Conservation (phyloP, 2,888 invertebrate species). For the Tuta absoluta region DNA sequence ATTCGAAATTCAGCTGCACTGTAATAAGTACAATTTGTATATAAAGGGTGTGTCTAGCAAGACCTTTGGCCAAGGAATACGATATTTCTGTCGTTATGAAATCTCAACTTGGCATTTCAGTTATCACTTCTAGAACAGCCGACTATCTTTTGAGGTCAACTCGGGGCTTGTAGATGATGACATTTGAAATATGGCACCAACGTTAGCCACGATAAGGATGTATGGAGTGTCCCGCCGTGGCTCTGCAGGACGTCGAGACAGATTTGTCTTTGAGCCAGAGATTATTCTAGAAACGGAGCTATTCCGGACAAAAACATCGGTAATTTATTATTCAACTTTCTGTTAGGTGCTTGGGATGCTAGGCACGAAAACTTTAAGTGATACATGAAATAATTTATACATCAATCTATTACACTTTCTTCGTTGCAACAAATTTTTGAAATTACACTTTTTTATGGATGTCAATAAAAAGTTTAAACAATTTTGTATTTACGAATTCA, state of each 20-base stretch:
- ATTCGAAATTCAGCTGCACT: not conserved
- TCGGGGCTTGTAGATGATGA: constrained; percentile 29
- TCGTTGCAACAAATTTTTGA: no score
- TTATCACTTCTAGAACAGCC: not conserved
- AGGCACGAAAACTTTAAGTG: no score
- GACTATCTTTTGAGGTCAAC: constrained; percentile 5
- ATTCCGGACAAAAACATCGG: not conserved
- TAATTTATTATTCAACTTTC: not conserved
- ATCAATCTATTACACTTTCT: no score
- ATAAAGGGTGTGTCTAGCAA: not conserved
- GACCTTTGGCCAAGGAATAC: not conserved
- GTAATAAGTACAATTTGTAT: not conserved
- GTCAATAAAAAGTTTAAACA: no score
- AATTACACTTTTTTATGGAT: no score
- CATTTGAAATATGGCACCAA: constrained; percentile 36
- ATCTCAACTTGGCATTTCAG: not conserved
- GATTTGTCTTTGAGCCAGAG: constrained; percentile 34
- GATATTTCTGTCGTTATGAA: not conserved
- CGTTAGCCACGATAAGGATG: constrained; percentile 36
- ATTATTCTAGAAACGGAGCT: constrained; percentile 21
- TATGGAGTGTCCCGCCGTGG: constrained; percentile 36
- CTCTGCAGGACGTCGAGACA: constrained; percentile 40
- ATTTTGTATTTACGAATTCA: no score
- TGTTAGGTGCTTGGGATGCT: no score
- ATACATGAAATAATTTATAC: no score